phyloP scores from a whole-genome alignment of 1,140 invertebrate genomes.

The Brachionus sp. region DNA sequence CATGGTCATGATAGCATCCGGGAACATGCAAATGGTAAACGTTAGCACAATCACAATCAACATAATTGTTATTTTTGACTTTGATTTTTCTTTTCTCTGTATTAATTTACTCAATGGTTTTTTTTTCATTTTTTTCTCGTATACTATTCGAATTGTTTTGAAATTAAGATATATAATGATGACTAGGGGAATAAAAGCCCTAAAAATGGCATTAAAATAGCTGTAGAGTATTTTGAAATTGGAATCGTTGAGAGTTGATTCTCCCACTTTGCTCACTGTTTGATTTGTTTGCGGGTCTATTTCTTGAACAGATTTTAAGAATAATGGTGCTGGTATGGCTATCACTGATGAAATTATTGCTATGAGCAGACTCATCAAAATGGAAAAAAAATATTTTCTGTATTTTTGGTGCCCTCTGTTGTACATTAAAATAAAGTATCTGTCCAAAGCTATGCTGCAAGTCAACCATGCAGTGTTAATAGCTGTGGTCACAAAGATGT shows the following conservation, averaged over 20 bases:
- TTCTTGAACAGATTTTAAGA: constrained; percentile 3
- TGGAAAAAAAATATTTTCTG: constrained; percentile 20
- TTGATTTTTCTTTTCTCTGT: constrained; percentile 14
- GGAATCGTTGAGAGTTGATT: background rate
- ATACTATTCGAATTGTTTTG: constrained; percentile 16
- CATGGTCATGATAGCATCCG: constrained; percentile 66
- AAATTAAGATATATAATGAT: constrained; percentile 32
- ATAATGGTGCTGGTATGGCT: constrained; percentile 33
- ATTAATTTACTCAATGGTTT: background rate
- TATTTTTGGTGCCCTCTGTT: constrained; percentile 11
- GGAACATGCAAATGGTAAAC: constrained; percentile 72
- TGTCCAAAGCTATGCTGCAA: constrained; percentile 86
- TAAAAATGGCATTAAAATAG: constrained; percentile 43
- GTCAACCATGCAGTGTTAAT: constrained; percentile 78
- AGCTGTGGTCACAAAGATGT: constrained; percentile 53
- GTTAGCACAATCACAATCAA: constrained; percentile 71
- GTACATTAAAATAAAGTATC: constrained; percentile 68
- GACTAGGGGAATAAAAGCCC: constrained; percentile 28
- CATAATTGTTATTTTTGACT: constrained; percentile 68
- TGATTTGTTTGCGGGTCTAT: background rate
- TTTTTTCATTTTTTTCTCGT: constrained; percentile 31
- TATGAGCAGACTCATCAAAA: constrained; percentile 23
- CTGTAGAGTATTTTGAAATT: constrained; percentile 32
- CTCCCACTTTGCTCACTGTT: background rate
- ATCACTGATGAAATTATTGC: background rate